Conservation (phyloP, 2,888 invertebrate species). For the Dryocosmus kuriphilus region DNA sequence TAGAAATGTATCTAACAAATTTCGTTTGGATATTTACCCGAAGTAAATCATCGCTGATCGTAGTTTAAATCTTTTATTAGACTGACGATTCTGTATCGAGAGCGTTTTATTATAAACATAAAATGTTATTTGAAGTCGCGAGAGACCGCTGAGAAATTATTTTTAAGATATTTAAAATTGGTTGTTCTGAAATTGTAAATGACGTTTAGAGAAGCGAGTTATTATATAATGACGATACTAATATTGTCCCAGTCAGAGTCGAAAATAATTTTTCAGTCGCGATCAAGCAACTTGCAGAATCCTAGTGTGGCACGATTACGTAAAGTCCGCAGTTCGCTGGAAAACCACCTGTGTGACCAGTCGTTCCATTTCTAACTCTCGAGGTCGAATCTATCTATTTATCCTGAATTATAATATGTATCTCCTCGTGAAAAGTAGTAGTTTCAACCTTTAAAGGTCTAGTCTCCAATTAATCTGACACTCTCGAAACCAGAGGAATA, state of each 20-base stretch:
- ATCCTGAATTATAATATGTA: not conserved
- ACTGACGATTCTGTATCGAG: constrained; percentile 1
- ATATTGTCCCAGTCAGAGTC: not conserved
- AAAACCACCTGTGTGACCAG: constrained; percentile 27
- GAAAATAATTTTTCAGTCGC: constrained; percentile 22
- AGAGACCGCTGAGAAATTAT: not conserved
- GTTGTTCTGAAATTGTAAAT: constrained; percentile 1
- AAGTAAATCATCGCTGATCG: constrained; percentile 3
- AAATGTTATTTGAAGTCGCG: not conserved
- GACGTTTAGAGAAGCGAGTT: constrained; percentile 2
- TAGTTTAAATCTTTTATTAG: constrained; percentile 26
- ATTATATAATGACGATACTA: not conserved
- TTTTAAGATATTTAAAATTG: not conserved
- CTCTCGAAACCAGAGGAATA: not conserved
- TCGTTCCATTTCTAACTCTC: constrained; percentile 25
- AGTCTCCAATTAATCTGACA: not conserved
- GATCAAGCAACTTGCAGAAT: constrained; percentile 13
- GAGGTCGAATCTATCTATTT: constrained; percentile 28
- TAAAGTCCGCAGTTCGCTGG: constrained; percentile 34
- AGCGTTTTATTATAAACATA: constrained; percentile 5
- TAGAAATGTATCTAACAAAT: not conserved
- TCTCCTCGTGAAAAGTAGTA: not conserved
- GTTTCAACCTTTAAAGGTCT: constrained; percentile 14
- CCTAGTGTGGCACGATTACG: constrained; percentile 24
- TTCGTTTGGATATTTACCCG: not conserved